These are phyloP conservation scores for Tenualosa ilisha DNA, from an alignment of 2,797 vertebrate species.

Conservation along the genomic window DNA sequence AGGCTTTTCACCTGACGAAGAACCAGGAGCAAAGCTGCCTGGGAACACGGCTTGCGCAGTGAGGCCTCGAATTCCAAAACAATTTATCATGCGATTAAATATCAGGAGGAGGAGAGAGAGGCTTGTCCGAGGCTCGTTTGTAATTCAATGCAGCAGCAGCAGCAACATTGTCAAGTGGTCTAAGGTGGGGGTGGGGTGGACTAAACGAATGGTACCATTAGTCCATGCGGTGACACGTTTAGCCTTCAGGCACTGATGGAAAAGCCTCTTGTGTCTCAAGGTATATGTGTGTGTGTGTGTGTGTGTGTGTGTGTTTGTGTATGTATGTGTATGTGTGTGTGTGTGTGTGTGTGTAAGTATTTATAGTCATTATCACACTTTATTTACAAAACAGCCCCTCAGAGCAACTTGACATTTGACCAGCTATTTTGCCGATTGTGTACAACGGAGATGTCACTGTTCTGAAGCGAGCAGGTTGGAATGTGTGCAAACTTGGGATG, in stretches of 20 bases:
- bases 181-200: conserved; percentile 35
- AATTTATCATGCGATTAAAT: conserved; percentile 58
- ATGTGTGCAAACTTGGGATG: conserved; percentile 60
- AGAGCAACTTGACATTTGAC: conserved; percentile 68
- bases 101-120: conserved; percentile 54
- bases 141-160: conserved; percentile 62
- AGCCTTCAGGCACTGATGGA: conserved; percentile 56
- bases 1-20: conserved; percentile 43
- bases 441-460: conserved; percentile 57
- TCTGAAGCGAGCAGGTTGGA: conserved; percentile 61
- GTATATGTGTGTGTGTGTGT: conserved; percentile 30
- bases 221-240: conserved; percentile 63
- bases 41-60: conserved; percentile 59
- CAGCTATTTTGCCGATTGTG: conserved; percentile 58
- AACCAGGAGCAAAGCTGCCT: conserved; percentile 36
- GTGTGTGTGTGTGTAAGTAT: conserved; percentile 58
- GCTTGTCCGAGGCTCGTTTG: conserved; percentile 59
- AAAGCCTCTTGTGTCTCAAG: conserved; percentile 59
- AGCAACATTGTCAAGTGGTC: conserved; percentile 59
- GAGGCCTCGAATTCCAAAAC: conserved; percentile 65
- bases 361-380: conserved; percentile 67
- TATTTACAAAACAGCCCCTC: conserved; percentile 61
- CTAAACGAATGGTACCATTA: conserved; percentile 54
- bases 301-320: conserved; percentile 49
- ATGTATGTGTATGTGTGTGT: conserved; percentile 44